phyloP scores from a whole-genome alignment of 2,888 invertebrate species.

The Peribatodes rhomboidaria region DNA sequence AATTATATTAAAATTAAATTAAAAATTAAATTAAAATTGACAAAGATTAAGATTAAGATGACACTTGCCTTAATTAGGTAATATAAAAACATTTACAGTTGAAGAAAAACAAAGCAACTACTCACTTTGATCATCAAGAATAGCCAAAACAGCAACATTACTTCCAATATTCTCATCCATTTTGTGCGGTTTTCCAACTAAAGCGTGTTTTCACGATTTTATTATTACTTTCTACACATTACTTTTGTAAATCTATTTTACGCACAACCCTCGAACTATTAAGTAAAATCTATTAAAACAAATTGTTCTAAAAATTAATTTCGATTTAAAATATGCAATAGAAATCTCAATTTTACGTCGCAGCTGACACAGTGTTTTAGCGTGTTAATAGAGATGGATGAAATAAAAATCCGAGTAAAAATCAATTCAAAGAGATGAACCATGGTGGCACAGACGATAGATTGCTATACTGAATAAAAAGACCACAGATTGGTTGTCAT shows the following conservation, averaged over 20 bases:
- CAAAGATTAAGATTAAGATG: no score
- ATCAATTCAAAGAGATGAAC: no score
- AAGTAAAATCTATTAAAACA: background rate
- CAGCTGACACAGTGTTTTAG: slow-evolving; percentile 5
- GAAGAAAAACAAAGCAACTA: background rate
- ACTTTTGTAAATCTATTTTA: background rate
- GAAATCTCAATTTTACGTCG: background rate
- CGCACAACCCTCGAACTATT: background rate
- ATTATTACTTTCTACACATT: background rate
- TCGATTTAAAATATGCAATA: background rate
- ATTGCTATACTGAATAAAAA: no score
- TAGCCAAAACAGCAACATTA: slow-evolving; percentile 71
- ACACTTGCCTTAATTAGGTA: no score
- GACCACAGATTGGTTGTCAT: no score
- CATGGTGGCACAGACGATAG: no score
- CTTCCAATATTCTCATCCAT: slow-evolving; percentile 72
- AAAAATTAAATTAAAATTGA: no score
- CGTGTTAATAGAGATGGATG: background rate
- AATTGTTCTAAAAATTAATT: background rate
- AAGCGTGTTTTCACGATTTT: background rate
- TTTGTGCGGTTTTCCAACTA: slow-evolving; percentile 53
- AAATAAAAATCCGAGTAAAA: no score
- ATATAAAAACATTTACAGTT: background rate
- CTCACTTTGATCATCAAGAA: slow-evolving; percentile 59
- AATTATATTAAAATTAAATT: no score